A percentile compares a stretch with the other conserved stretches of the same genome.
Evolutionary conservation across 2,113 vertebrate genomes (phyloP).

Genomic region (Sorex araneus): DNA sequence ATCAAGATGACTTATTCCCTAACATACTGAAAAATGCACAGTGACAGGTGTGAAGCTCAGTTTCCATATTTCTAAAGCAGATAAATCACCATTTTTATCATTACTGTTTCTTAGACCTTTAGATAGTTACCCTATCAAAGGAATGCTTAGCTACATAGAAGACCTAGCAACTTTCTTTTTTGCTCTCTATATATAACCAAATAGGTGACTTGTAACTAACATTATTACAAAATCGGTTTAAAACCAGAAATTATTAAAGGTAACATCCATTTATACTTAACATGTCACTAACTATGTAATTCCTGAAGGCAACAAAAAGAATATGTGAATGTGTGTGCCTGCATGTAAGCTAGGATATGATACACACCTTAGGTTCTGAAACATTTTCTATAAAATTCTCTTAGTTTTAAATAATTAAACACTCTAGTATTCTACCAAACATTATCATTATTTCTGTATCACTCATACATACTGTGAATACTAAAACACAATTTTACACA

Average conservation of each 20-base stretch:
- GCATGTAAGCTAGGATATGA: too few species aligned
- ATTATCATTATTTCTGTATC: conserved; percentile 29
- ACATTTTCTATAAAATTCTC: not conserved
- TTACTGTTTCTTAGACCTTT: not conserved
- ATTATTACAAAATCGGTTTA: not conserved
- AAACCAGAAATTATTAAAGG: conserved; percentile 5
- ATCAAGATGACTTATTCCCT: not conserved
- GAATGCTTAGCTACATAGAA: conserved; percentile 39
- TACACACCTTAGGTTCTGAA: too few species aligned
- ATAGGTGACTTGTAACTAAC: conserved; percentile 17
- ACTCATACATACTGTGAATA: not conserved
- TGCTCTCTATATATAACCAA: not conserved
- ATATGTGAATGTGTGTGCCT: not conserved
- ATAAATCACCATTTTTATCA: conserved; percentile 1
- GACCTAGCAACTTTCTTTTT: not conserved
- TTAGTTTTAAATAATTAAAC: not conserved
- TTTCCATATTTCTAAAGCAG: not conserved
- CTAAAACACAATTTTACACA: conserved; percentile 10
- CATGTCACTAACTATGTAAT: not conserved
- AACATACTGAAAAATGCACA: not conserved
- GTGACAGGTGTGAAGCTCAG: not conserved
- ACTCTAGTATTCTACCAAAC: too few species aligned
- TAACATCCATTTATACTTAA: not conserved
- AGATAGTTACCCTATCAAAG: conserved; percentile 23
- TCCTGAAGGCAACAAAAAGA: conserved; percentile 44